Percentiles rank a stretch among this genome's conserved stretches.
Conservation (phyloP, 2,113 vertebrate genomes). For the Phocoena phocoena region DNA sequence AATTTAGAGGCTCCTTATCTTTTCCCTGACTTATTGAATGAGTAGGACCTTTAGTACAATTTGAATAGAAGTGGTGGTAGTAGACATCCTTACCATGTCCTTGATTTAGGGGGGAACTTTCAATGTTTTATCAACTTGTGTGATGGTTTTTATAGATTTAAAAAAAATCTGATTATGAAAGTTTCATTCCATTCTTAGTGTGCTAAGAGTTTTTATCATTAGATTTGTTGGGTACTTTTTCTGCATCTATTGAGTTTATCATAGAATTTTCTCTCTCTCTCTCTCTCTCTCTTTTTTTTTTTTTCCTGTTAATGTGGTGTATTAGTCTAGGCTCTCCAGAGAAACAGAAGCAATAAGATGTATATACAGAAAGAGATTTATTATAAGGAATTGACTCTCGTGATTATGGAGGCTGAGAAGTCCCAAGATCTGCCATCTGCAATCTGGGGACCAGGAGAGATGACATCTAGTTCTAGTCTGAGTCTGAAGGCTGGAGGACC, state of each 20-base stretch:
- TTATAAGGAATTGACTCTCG: not conserved
- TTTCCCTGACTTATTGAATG: not conserved
- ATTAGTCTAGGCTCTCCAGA: not conserved
- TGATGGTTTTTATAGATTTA: not conserved
- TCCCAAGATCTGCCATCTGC: not conserved
- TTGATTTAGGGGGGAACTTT: not conserved
- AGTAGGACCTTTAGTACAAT: not conserved
- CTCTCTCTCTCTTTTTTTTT: not conserved
- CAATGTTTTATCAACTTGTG: not conserved
- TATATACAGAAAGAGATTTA: not conserved
- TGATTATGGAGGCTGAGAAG: too few species aligned
- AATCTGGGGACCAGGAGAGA: not conserved
- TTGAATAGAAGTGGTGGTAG: not conserved
- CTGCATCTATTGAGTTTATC: not conserved
- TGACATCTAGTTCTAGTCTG: not conserved
- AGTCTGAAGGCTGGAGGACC: not conserved
- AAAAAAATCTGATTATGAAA: not conserved
- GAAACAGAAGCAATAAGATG: not conserved
- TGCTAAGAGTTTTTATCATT: not conserved
- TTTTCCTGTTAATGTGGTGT: not conserved
- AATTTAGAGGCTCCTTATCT: not conserved
- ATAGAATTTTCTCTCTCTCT: not conserved
- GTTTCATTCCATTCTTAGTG: not conserved
- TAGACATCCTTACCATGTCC: not conserved
- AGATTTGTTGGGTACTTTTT: not conserved